Base-by-base conservation (phyloP, 2,113 vertebrate species). In the Prietella phreatophila region DNA sequence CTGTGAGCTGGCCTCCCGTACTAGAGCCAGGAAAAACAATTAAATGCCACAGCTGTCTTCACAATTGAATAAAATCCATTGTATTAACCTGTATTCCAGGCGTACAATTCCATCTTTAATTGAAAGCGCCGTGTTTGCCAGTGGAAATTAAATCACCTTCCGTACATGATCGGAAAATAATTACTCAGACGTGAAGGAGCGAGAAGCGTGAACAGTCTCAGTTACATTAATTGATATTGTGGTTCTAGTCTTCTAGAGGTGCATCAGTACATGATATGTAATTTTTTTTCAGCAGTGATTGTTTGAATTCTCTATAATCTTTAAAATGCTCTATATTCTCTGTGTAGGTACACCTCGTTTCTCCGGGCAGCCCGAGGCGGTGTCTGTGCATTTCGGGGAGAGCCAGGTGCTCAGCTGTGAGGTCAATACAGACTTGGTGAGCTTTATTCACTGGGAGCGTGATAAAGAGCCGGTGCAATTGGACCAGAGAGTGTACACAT, bases 311-410 rank as follows among this genome's bases (percentile, higher is more conserved):
- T 58, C 17, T 58, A 14, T 4, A 20, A 79, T 53, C 42, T 17
- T 13, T 83, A 60, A 30, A 5, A 55, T 17, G 42, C 27, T 25
- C 7, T 17, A 20, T 22, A 39, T 47, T 84, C 8, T 69, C 27
- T n/a, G 42, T 76, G n/a, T 91, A 99, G 98, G 97, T 19, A 96
- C 96, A 90, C 97, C 97, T n/a, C 93, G 97, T 90, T 99, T 98
- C 88, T 86, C 88, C 89, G 97, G 95, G 90, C 98, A 99, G 91
- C 97, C 97, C 0, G 95, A 95, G 63, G 69, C 96, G 0, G 86
- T 94, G 0, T 90, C 94, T 0, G 96, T 96, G 61, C 91, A 33
- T 6, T 67, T 83, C 8, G 97, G 97, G 0, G 96, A 93, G 93
- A 97, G 90, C 61, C 94, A 95, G 4, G 89, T 98, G 89, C 94